A percentile compares a stretch with the other conserved stretches of the same genome.
These are phyloP conservation scores for Sardinella longiceps DNA, from an alignment of 2,797 vertebrate genomes.

Conservation along the genomic window DNA sequence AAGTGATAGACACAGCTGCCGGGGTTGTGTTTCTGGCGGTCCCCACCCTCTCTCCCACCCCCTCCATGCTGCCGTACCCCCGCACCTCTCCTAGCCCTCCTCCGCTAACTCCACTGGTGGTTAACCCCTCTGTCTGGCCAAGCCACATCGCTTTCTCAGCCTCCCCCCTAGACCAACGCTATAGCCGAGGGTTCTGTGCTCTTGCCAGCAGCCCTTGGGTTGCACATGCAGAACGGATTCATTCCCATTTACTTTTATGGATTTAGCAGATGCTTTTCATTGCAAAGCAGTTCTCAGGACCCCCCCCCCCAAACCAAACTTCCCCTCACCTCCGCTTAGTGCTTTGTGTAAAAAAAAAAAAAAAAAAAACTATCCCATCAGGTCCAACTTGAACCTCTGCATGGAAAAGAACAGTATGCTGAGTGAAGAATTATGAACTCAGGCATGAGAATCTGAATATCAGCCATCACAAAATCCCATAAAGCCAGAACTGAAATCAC, in stretches of 20 bases:
- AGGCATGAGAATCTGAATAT: not conserved
- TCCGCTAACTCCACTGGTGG: not conserved
- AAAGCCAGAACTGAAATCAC: not conserved
- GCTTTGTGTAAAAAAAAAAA: not conserved
- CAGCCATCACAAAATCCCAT: not conserved
- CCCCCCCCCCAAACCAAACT: not conserved
- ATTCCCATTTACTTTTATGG: conserved; percentile 7
- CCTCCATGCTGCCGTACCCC: not conserved
- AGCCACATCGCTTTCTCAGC: not conserved
- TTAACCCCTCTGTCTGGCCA: not conserved
- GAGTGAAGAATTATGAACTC: not conserved
- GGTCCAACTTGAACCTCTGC: not conserved
- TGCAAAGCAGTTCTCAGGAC: not conserved
- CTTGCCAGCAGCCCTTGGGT: conserved; percentile 38
- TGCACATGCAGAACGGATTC: conserved; percentile 51
- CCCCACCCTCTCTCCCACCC: not conserved
- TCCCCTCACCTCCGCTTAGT: not conserved
- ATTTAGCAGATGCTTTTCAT: conserved; percentile 29
- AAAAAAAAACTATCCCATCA: not conserved
- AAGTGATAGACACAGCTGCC: conserved; percentile 14
- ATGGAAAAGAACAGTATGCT: not conserved
- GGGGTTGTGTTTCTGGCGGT: not conserved
- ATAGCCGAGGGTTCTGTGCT: not conserved
- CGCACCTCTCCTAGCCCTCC: not conserved
- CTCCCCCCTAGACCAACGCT: not conserved